These are phyloP conservation scores for Philereme transversata DNA, from an alignment of 2,888 invertebrate genomes.

Conservation along the genomic window DNA sequence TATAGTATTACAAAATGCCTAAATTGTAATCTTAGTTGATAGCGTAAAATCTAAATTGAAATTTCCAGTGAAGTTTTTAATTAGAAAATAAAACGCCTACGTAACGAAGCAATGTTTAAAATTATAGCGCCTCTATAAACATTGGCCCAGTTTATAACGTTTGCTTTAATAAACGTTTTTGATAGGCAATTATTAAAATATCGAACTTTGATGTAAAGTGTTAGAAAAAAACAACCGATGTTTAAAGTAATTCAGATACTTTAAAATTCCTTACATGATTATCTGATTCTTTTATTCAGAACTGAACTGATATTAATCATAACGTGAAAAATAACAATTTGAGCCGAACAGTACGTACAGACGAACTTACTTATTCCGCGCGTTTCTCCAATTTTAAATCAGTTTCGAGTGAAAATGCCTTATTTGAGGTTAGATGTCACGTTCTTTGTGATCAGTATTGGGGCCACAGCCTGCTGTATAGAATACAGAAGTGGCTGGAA, in stretches of 20 bases:
- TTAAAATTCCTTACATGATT: too few relatives aligned
- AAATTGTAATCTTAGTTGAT: too few relatives aligned
- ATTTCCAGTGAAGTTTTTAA: not conserved
- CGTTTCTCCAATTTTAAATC: slow-evolving; percentile 46
- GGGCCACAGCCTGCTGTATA: slow-evolving; percentile 50
- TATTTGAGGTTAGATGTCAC: slow-evolving; percentile 62
- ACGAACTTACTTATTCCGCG: slow-evolving; percentile 38
- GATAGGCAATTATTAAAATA: too few relatives aligned
- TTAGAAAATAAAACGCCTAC: not conserved
- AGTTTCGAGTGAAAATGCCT: slow-evolving; percentile 66
- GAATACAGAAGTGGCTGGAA: slow-evolving; percentile 41
- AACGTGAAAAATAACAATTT: slow-evolving; percentile 23
- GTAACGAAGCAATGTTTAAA: not conserved
- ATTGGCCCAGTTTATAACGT: not conserved
- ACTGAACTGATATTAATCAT: not conserved
- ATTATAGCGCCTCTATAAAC: not conserved
- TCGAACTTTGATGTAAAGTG: not conserved
- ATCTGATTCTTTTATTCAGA: not conserved
- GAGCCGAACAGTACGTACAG: not conserved
- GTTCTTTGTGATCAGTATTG: slow-evolving; percentile 68
- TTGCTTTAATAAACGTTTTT: not conserved
- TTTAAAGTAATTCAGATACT: too few relatives aligned
- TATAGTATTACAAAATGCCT: too few relatives aligned
- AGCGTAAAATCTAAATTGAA: not conserved
- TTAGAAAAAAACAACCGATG: too few relatives aligned